These are phyloP conservation scores for Paragorgia papillata DNA, from an alignment of 92 coral and sea anemone species.

Conservation along the genomic window DNA sequence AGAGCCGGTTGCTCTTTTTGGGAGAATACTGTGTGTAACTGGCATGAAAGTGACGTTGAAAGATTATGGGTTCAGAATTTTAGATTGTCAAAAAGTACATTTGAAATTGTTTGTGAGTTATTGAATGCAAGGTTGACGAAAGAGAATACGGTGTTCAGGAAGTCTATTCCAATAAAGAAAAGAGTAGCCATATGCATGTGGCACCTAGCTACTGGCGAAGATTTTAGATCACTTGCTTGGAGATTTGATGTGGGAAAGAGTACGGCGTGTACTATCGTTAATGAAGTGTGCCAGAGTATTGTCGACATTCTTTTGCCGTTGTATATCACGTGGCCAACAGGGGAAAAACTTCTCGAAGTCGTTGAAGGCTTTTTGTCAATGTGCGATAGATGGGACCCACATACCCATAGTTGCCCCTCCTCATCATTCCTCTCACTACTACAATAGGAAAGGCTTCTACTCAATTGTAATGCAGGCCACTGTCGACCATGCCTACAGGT, in stretches of 20 bases:
- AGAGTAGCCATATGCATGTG: not conserved
- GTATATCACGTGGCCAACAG: not conserved
- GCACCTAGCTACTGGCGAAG: not conserved
- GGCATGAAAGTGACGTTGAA: not conserved
- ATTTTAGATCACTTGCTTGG: not conserved
- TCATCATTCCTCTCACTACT: conserved; percentile 2
- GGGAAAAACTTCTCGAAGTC: not conserved
- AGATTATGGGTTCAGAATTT: not conserved
- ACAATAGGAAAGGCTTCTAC: conserved; percentile 22
- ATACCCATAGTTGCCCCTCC: conserved; percentile 3
- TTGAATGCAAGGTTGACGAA: not conserved
- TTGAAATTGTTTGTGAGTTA: not conserved
- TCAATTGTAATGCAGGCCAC: conserved; percentile 20
- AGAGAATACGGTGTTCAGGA: not conserved
- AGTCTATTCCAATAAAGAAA: not conserved
- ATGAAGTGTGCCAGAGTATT: not conserved
- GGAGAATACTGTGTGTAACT: not conserved
- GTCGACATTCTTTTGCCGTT: not conserved
- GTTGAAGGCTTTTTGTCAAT: not conserved
- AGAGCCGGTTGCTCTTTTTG: not conserved
- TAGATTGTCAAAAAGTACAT: not conserved
- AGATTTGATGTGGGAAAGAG: conserved; percentile 2
- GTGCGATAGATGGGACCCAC: conserved; percentile 5
- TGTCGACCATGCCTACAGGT: conserved; percentile 28
- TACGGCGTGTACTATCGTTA: not conserved